Evolutionary conservation across 2,113 vertebrate species (phyloP), one percentile per base, ranked within the genome.

Genomic region (Vulpes lagopus): DNA sequence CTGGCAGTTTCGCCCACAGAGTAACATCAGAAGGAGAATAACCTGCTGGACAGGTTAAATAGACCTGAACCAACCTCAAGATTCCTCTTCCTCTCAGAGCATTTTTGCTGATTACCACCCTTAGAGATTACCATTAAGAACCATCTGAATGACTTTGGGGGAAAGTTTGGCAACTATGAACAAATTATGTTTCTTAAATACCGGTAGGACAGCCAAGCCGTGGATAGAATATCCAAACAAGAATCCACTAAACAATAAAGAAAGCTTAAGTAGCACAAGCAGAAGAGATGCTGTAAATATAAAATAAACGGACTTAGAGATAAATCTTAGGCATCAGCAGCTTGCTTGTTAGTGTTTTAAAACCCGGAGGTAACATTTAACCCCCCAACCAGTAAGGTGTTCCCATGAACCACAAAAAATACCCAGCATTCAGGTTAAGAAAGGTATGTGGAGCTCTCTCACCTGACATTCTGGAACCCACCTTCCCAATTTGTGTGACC

Each of bases 151-250:
- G 91, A 87, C 59, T 92, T 89, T 8, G 19, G 49, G 57, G 59
- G 53, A 74, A 71, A 92, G 80, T 94, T 64, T 95, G 43, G 22
- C 73, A 90, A 69, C 74, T 64, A 62, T 23, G 38, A 91, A 71
- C 57, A 80, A 92, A 83, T 79, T 92, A 51, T 69, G 79, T 89
- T 94, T 53, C 79, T 95, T 90, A 92, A 74, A 90, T 89, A 89
- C 62, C 23, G 78, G 27, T 62, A 83, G 32, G 86, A 89, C 22
- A 53, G 57, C 55, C 43, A 94, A 79, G 35, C 9, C 16, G 86
- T 32, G 22, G 17, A 57, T 86, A 89, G 67, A 74, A 57, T 60
- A 86, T 43, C 87, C 32, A 83, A 83, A 78, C 69, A 64, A 82
- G 51, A 96, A 49, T 87, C 80, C 69, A 69, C 92, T 83, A 23